Conservation (phyloP, 2,888 invertebrate species). For the Tinea trinotella region DNA sequence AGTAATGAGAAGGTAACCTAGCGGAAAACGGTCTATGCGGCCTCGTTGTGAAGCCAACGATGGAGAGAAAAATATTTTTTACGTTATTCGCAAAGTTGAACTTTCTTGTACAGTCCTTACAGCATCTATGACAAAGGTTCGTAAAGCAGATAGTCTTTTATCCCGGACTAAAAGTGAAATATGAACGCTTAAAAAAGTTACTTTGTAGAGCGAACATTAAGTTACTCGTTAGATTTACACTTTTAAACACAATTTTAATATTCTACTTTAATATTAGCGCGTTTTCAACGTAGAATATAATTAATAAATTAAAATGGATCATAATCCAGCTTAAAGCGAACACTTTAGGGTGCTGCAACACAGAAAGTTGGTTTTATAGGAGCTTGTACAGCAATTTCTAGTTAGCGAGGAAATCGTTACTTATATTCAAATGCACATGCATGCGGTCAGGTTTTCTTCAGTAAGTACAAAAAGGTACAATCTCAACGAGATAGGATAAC, state of each 20-base stretch:
- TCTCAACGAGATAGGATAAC: slow-evolving; percentile 67
- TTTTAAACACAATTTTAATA: not conserved
- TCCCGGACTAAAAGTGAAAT: slow-evolving; percentile 44
- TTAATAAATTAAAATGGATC: not conserved
- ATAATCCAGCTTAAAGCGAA: not conserved
- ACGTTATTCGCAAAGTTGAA: slow-evolving; percentile 44
- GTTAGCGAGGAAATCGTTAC: slow-evolving; percentile 17
- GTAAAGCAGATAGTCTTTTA: slow-evolving; percentile 27
- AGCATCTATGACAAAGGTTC: slow-evolving; percentile 40
- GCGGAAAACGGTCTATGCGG: slow-evolving; percentile 55
- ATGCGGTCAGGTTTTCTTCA: slow-evolving; percentile 17
- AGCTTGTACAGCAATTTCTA: slow-evolving; percentile 1
- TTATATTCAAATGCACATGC: slow-evolving; percentile 19
- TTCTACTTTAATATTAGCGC: not conserved
- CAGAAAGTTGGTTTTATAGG: not conserved
- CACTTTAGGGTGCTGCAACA: not conserved
- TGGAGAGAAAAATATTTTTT: slow-evolving; percentile 52
- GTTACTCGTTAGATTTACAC: not conserved
- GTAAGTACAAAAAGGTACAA: slow-evolving; percentile 57
- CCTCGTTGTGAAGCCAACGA: slow-evolving; percentile 41
- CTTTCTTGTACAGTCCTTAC: slow-evolving; percentile 33
- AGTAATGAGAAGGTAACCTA: slow-evolving; percentile 68
- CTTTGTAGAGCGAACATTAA: slow-evolving; percentile 31
- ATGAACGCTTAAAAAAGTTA: slow-evolving; percentile 46
- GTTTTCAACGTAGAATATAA: not conserved